These are phyloP conservation scores for Dissostichus mawsoni DNA, from an alignment of 2,113 vertebrate genomes.

Conservation along the genomic window DNA sequence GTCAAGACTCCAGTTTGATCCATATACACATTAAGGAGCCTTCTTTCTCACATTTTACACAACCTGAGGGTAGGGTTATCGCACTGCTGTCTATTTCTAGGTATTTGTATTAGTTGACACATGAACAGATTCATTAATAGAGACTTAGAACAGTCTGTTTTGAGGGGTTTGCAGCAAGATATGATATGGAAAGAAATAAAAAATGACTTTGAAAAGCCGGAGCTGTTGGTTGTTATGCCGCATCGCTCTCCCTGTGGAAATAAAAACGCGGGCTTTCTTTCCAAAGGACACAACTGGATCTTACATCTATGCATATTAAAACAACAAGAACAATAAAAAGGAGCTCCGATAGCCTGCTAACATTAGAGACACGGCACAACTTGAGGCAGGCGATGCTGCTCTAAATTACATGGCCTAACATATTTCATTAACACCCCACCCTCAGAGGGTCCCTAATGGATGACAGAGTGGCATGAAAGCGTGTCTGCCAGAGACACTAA, in stretches of 20 bases:
- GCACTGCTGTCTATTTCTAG: neutral
- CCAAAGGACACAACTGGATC: conserved; percentile 52
- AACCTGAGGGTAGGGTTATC: neutral
- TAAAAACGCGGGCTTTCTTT: conserved; percentile 60
- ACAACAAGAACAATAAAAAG: conserved; percentile 68
- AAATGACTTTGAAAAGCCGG: conserved; percentile 44
- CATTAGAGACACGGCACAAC: conserved; percentile 51
- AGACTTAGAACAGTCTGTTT: conserved; percentile 27
- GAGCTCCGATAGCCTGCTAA: conserved; percentile 51
- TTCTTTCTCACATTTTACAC: conserved; percentile 6
- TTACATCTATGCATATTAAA: conserved; percentile 65
- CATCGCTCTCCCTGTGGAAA: conserved; percentile 54
- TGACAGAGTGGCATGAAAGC: conserved; percentile 72
- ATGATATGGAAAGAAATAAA: conserved; percentile 27
- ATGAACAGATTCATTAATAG: conserved; percentile 54
- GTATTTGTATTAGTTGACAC: conserved; percentile 19
- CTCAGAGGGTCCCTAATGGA: conserved; percentile 74
- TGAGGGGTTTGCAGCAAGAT: conserved; percentile 12
- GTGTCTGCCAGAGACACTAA: conserved; percentile 63
- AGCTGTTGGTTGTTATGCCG: conserved; percentile 26
- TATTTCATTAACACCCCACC: conserved; percentile 80
- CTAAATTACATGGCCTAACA: conserved; percentile 78
- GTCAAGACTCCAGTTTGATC: conserved; percentile 62
- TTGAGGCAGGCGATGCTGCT: conserved; percentile 59
- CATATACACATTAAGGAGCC: conserved; percentile 14